These are phyloP conservation scores for Illadopsis cleaveri DNA, from an alignment of 2,113 vertebrate genomes.

Conservation along the genomic window DNA sequence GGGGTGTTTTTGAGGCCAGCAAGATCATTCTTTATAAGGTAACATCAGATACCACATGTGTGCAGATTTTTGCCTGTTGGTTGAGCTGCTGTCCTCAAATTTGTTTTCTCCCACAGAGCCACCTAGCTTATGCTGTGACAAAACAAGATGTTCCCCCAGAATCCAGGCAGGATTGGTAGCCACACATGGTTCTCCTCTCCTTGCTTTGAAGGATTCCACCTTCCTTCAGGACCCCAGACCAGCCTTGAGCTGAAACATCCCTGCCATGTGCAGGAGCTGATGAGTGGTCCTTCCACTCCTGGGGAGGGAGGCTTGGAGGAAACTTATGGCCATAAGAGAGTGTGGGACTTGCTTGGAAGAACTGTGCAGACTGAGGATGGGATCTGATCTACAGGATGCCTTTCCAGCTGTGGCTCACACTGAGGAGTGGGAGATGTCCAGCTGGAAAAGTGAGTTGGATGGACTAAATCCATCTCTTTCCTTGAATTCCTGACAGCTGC, in stretches of 20 bases:
- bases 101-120: background rate
- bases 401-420: background rate
- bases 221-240: background rate
- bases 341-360: background rate
- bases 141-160: background rate
- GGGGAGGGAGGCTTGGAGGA: background rate
- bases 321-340: rapidly evolving
- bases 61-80: background rate
- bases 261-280: rapidly evolving
- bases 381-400: background rate
- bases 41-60: background rate
- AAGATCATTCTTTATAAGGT: rapidly evolving
- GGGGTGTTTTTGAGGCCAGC: background rate
- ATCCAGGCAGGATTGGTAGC: background rate
- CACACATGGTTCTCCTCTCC: no score
- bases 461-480: background rate
- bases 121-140: background rate
- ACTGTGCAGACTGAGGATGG: background rate
- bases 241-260: background rate
- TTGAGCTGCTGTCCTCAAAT: background rate
- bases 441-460: background rate
- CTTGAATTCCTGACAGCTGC: background rate
- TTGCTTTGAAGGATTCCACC: no score
- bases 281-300: background rate
- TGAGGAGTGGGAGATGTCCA: rapidly evolving